Base-by-base conservation (phyloP, 2,797 vertebrate genomes). In the Scyliorhinus canicula region DNA sequence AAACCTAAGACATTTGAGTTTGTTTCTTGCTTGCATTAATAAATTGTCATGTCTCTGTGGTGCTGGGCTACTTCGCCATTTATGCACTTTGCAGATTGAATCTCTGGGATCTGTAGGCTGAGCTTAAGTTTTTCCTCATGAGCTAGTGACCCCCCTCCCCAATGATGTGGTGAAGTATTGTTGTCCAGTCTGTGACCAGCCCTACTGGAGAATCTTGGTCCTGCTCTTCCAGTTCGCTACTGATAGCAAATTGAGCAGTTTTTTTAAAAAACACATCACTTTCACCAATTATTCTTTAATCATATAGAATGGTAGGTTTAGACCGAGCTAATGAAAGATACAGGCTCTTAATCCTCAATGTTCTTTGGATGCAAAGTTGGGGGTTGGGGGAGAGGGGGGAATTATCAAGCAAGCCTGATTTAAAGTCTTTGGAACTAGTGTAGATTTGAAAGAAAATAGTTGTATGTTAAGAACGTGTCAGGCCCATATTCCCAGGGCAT, bases 141-240 rank as follows among this genome's bases (percentile, higher is more conserved):
- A 57, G 52, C 55, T 35, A 14, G 5, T 88, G 21, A 28, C 11
- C 31, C 47, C 84, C 47, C 2, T n/a, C n/a, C n/a, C n/a, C n/a
- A n/a, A n/a, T n/a, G 28, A 50, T 55, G 55, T 85, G 26, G 44
- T 31, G 26, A 40, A 65, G 90, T 1, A 1, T 44, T 93, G 21
- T 93, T 93, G 57, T 65, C 88, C 57, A 93, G 90, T 21, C 24
- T 63, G n/a, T 65, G n/a, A 55, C n/a, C 90, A 91, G 65, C 55
- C 57, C 57, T 40, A 26, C 35, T 63, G 90, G n/a, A 19, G 55
- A 86, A 28, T 86, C 84, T 86, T 14, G 11, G 28, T 52, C 16
- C 57, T 65, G 60, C 28, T 40, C 19, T 91, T 91, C 55, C 4
- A 91, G 31, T 21, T 91, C 57, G 11, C 90, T 86, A 7, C 3